Evolutionary conservation across 2,797 vertebrate genomes (phyloP).

Genomic region (Centropyge bicolor): DNA sequence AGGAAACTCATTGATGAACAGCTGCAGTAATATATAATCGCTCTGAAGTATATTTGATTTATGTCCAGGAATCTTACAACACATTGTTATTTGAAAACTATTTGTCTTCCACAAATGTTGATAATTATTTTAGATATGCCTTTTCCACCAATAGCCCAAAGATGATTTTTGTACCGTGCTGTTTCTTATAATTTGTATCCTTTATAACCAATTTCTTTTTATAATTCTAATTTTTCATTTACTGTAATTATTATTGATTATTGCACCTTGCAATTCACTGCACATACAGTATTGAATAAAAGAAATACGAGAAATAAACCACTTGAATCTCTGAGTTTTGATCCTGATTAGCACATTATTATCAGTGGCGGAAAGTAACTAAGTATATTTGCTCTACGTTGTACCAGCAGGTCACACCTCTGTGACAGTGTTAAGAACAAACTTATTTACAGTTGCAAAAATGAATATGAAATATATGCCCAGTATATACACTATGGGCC

Average conservation of each 20-base stretch:
- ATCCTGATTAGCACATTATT: background rate
- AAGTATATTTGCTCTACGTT: background rate
- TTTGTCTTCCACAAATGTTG: background rate
- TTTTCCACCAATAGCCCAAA: background rate
- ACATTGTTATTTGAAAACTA: background rate
- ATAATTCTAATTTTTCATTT: background rate
- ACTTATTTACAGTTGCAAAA: too few species aligned
- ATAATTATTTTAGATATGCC: conserved; percentile 4
- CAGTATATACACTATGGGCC: too few species aligned
- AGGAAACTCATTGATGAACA: conserved; percentile 17
- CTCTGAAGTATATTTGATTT: background rate
- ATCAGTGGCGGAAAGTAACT: background rate
- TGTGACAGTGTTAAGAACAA: too few species aligned
- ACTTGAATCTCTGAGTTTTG: background rate
- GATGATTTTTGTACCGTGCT: background rate
- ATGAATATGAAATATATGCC: too few species aligned
- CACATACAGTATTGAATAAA: background rate
- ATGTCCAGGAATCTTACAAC: background rate
- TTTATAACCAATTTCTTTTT: background rate
- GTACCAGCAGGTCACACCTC: background rate
- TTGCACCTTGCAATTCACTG: background rate
- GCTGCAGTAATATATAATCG: background rate
- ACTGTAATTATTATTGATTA: background rate
- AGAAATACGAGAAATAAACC: background rate
- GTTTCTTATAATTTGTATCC: background rate